These are phyloP conservation scores for Semicossyphus pulcher DNA, from an alignment of 2,113 vertebrate genomes.

Conservation along the genomic window DNA sequence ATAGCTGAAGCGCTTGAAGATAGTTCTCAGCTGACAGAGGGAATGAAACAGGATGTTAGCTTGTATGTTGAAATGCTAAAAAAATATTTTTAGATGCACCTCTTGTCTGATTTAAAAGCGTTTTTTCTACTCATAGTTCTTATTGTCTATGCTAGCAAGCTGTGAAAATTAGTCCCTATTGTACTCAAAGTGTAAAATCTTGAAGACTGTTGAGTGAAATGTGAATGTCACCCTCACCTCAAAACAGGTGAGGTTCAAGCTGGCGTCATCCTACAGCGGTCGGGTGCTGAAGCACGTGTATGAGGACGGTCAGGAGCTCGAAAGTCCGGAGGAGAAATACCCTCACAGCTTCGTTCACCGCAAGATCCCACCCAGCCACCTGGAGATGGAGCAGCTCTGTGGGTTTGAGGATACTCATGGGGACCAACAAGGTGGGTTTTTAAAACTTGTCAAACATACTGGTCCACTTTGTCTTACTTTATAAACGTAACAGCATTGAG, in stretches of 20 bases:
- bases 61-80: constrained; percentile 2
- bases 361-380: constrained; percentile 83
- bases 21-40: background rate
- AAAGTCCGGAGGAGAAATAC: constrained; percentile 90
- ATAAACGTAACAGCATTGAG: constrained; percentile 4
- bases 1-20: background rate
- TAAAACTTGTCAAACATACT: too few species aligned
- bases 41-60: background rate
- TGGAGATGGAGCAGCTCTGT: constrained; percentile 83
- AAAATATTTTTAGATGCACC: background rate
- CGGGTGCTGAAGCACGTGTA: constrained; percentile 95
- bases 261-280: constrained; percentile 94
- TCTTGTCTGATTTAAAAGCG: constrained; percentile 11
- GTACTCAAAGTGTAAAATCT: background rate
- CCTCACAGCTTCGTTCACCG: constrained; percentile 89
- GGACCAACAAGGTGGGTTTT: constrained; percentile 61
- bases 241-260: constrained; percentile 89
- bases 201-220: background rate
- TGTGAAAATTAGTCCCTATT: background rate
- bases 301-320: constrained; percentile 94
- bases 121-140: background rate
- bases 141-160: constrained; percentile 4
- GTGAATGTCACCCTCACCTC: background rate
- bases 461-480: background rate
- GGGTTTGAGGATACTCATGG: constrained; percentile 76